Evolutionary conservation across 2,113 vertebrate genomes (phyloP).

Genomic region (Muntiacus reevesi): DNA sequence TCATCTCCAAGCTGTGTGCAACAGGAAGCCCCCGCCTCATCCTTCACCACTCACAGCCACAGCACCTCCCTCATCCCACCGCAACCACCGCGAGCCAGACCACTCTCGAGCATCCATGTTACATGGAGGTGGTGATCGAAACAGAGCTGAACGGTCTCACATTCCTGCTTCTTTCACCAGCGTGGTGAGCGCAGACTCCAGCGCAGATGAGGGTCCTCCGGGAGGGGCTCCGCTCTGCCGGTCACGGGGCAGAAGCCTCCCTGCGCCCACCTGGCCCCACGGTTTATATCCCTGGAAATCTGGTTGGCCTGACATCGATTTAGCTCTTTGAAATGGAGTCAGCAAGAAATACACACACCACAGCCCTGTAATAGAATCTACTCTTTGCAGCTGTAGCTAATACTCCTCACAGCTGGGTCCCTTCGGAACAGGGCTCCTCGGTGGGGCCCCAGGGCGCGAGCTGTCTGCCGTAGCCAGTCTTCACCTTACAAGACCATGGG

Average conservation of each 20-base stretch:
- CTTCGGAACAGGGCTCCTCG: constrained; percentile 20
- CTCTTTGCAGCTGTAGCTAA: constrained; percentile 3
- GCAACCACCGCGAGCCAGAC: background rate
- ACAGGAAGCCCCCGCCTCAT: background rate
- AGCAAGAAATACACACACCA: background rate
- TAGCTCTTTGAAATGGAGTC: constrained; percentile 60
- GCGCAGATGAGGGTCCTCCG: background rate
- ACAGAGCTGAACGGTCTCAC: background rate
- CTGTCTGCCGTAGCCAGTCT: background rate
- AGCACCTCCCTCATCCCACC: accelerated
- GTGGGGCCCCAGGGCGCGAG: background rate
- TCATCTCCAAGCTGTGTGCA: background rate
- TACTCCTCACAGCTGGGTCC: background rate
- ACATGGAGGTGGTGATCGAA: background rate
- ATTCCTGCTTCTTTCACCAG: background rate
- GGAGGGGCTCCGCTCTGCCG: background rate
- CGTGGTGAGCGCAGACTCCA: background rate
- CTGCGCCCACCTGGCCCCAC: background rate
- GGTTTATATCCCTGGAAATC: constrained; percentile 28
- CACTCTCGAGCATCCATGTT: background rate
- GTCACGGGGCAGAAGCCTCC: background rate
- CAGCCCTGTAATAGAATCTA: constrained; percentile 27
- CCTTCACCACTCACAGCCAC: background rate
- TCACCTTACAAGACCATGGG: background rate
- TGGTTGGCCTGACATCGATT: constrained; percentile 22